Percentiles rank a stretch among this genome's conserved stretches.
phyloP scores from a whole-genome alignment of 2,113 vertebrate genomes.

The Triplophysa tibetana region DNA sequence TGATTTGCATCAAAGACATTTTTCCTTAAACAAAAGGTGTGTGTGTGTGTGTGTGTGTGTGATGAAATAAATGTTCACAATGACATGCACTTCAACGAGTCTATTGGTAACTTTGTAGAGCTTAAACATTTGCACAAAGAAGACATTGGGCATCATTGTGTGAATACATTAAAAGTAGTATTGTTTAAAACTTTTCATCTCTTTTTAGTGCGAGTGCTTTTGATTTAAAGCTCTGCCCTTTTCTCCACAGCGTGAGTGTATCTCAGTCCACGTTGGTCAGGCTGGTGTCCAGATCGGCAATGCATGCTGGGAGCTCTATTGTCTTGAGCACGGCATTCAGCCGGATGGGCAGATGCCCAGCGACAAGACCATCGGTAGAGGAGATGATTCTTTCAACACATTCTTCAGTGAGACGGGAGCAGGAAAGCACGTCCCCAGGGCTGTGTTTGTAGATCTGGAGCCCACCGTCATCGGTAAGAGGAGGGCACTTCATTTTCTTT shows the following conservation, averaged over 20 bases:
- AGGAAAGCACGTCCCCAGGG: slow-evolving; percentile 59
- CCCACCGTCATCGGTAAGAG: slow-evolving; percentile 58
- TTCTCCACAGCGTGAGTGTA: slow-evolving; percentile 55
- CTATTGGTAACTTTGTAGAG: not conserved
- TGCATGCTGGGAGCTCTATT: slow-evolving; percentile 60
- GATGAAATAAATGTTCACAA: not conserved
- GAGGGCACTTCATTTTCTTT: not conserved
- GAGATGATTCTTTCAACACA: slow-evolving; percentile 60
- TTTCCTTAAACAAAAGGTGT: not conserved
- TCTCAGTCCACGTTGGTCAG: slow-evolving; percentile 59
- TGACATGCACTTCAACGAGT: not conserved
- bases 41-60: not conserved
- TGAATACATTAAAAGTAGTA: no score
- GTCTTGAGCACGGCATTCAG: slow-evolving; percentile 57
- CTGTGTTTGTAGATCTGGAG: slow-evolving; percentile 61
- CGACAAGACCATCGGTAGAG: slow-evolving; percentile 49
- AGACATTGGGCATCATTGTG: no score
- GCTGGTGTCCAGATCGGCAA: slow-evolving; percentile 61
- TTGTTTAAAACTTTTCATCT: not conserved
- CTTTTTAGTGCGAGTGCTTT: no score
- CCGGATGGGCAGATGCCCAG: slow-evolving; percentile 58
- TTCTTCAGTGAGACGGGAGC: slow-evolving; percentile 62
- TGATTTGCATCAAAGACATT: not conserved
- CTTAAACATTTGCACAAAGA: not conserved
- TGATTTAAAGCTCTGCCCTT: not conserved